phyloP scores from a whole-genome alignment of 2,797 vertebrate genomes.

The Cryptoblepharus egeriae region DNA sequence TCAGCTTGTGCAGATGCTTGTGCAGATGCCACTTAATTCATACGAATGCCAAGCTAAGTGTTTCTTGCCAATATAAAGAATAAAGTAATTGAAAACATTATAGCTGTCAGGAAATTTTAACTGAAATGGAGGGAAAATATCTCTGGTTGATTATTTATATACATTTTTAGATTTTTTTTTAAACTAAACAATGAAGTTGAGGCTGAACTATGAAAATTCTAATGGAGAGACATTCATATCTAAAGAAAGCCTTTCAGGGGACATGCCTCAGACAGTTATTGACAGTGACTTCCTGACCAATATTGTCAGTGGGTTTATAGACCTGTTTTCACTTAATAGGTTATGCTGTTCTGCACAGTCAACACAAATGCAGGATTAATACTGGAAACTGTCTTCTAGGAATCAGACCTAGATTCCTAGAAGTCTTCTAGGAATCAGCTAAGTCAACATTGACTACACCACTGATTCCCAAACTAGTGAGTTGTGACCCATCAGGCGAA shows the following conservation, averaged over 20 bases:
- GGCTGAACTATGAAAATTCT: neutral
- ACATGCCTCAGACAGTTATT: neutral
- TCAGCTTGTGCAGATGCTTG: neutral
- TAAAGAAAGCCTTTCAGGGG: neutral
- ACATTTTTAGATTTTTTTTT: too few relatives aligned
- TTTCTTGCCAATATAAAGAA: neutral
- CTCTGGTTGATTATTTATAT: neutral
- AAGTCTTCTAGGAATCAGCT: too few relatives aligned
- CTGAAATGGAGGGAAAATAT: neutral
- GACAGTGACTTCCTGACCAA: neutral
- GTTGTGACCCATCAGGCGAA: too few relatives aligned
- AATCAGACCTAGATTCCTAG: too few relatives aligned
- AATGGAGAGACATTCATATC: neutral
- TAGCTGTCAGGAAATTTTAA: slow-evolving; percentile 24
- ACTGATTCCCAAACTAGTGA: too few relatives aligned
- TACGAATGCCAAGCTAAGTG: slow-evolving; percentile 10
- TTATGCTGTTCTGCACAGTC: too few relatives aligned
- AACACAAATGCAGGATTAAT: too few relatives aligned
- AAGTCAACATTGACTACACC: too few relatives aligned
- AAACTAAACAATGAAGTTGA: neutral
- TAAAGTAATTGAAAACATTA: slow-evolving; percentile 14
- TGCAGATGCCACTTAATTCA: neutral
- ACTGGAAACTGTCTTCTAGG: too few relatives aligned
- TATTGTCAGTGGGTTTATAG: neutral
- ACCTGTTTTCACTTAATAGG: neutral